Percentiles rank a stretch among this genome's conserved stretches.
Conservation (phyloP, 2,888 invertebrate genomes). For the Luffia ferchaultella region DNA sequence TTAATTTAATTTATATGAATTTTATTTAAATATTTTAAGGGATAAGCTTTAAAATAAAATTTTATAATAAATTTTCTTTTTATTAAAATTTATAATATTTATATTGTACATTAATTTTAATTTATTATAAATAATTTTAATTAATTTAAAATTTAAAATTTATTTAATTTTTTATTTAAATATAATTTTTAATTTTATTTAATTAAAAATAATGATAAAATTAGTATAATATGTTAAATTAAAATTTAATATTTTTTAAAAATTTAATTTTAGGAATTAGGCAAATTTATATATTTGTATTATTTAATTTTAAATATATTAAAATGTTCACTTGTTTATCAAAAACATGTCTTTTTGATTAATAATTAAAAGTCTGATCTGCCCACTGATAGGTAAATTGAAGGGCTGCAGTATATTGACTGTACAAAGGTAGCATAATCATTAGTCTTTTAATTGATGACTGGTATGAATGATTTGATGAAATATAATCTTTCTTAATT, state of each 20-base stretch:
- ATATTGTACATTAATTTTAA: slow-evolving; percentile 62
- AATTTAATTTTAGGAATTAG: slow-evolving; percentile 55
- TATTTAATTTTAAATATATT: slow-evolving; percentile 20
- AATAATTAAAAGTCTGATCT: slow-evolving; percentile 71
- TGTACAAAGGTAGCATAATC: slow-evolving; percentile 83
- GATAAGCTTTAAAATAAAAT: slow-evolving; percentile 68
- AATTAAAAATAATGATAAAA: slow-evolving; percentile 65
- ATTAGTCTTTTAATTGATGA: slow-evolving; percentile 79
- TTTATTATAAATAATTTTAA: slow-evolving; percentile 53
- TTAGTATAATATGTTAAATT: slow-evolving; percentile 54
- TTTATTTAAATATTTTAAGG: slow-evolving; percentile 57
- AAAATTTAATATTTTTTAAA: slow-evolving; percentile 49
- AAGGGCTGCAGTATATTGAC: slow-evolving; percentile 83
- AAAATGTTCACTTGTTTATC: slow-evolving; percentile 12
- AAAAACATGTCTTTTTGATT: slow-evolving; percentile 6
- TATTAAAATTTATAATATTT: slow-evolving; percentile 61
- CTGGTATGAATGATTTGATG: slow-evolving; percentile 81
- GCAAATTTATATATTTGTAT: background rate
- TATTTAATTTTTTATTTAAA: slow-evolving; percentile 52
- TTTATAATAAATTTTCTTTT: slow-evolving; percentile 44
- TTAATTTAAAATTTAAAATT: slow-evolving; percentile 26
- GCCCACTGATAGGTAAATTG: slow-evolving; percentile 72
- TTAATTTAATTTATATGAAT: slow-evolving; percentile 30
- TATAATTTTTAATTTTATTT: slow-evolving; percentile 44
- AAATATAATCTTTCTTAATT: slow-evolving; percentile 66